Base-by-base conservation (phyloP, 1,140 invertebrate genomes). In the Chionoecetes opilio region DNA sequence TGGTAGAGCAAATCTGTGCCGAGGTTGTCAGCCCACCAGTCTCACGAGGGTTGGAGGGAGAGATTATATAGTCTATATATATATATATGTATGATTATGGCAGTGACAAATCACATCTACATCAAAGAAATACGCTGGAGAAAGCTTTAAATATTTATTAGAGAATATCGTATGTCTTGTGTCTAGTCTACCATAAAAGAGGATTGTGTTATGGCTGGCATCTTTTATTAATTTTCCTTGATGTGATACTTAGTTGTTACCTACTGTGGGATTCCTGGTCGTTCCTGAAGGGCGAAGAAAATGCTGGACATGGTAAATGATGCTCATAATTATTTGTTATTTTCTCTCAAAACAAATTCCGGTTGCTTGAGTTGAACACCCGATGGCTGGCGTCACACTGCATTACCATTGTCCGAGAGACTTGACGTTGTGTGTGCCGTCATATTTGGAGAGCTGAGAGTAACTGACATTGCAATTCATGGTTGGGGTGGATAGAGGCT, bases 31-130 rank as follows among this genome's bases (percentile, higher is more conserved):
- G 63, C 63, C 63, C 63, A 32, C 34, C 85, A 35, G 32, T 38
- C 85, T 32, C 34, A 87, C 85, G 21, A 75, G 63, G 63, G 63
- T 75, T 75, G 63, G 63, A 75, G 63, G n/a, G 63, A 75, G 63
- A 75, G 21, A 75, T 75, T 87, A 87, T 87, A 38, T 87, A 35
- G 8, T 35, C 3, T 85, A 85, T 85, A 87, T 35, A 35, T 35
- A 26, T 87, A 91, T 91, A 63, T 35, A 91, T 34, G 26, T 91
- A 63, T 53, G 26, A 26, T 35, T 46, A 86, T 91, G 89, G 93
- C 89, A 91, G 89, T 94, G 93, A 94, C 82, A 85, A 91, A 53
- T 38, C 41, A 93, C 75, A 37, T 93, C 91, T 75, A 75, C 63
- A 75, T 75, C 63, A 75, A 75, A 75, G 63, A n/a, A 75, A 75